Evolutionary conservation across 2,888 invertebrate genomes (phyloP).

Genomic region (Acanthosepion pharaonis): DNA sequence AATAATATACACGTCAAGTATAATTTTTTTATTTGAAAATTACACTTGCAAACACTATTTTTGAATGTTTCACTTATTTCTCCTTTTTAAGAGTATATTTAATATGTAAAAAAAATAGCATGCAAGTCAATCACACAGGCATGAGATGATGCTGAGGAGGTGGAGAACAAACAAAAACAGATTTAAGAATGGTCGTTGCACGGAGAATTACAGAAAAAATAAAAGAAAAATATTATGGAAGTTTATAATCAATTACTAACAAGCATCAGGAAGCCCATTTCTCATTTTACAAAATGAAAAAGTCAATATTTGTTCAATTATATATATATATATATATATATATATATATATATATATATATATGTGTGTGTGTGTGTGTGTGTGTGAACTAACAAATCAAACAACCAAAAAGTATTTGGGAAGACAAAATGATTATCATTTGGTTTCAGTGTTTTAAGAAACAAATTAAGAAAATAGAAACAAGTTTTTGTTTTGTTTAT

Average conservation of each 20-base stretch:
- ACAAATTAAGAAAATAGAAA: constrained; percentile 17
- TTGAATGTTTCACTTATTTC: not conserved
- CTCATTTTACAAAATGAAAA: not conserved
- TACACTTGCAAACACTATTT: too few relatives aligned
- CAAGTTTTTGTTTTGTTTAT: not conserved
- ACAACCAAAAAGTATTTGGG: not conserved
- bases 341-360: too few relatives aligned
- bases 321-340: too few relatives aligned
- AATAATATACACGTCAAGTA: too few relatives aligned
- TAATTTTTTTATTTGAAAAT: too few relatives aligned
- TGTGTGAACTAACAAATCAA: not conserved
- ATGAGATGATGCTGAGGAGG: too few relatives aligned
- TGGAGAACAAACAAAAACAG: not conserved
- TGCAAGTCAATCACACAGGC: not conserved
- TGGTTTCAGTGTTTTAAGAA: not conserved
- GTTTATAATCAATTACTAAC: not conserved
- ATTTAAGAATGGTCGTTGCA: not conserved
- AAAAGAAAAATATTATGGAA: not conserved
- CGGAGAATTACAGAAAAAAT: not conserved
- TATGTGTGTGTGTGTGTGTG: too few relatives aligned
- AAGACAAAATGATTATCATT: not conserved
- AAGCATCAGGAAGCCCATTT: not conserved
- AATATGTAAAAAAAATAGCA: not conserved
- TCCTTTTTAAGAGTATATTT: not conserved
- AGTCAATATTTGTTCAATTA: not conserved